Evolutionary conservation across 2,888 invertebrate species (phyloP).

Genomic region (Eilema caniola): DNA sequence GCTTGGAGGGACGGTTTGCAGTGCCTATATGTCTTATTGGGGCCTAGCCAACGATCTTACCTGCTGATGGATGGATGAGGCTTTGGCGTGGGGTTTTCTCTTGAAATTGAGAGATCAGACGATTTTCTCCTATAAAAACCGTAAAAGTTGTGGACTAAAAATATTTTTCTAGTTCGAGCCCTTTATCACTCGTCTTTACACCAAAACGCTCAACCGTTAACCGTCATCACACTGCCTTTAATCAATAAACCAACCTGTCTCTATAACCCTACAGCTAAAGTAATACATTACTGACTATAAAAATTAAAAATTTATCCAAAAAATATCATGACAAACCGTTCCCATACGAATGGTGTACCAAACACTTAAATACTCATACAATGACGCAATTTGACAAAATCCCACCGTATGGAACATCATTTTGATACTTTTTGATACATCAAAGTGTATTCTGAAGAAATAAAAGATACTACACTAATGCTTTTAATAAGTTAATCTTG

Average conservation of each 20-base stretch:
- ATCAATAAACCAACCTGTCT: conserved; percentile 2
- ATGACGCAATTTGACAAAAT: conserved; percentile 42
- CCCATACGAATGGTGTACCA: conserved; percentile 37
- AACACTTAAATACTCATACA: conserved; percentile 29
- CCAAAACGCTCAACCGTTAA: background rate
- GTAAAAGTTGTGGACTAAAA: too few species aligned
- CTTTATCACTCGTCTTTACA: background rate
- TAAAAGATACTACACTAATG: conserved; percentile 54
- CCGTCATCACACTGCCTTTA: background rate
- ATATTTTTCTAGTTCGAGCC: background rate
- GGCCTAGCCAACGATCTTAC: too few species aligned
- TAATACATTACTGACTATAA: conserved; percentile 2
- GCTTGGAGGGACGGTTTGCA: too few species aligned
- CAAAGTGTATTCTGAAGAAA: conserved; percentile 41
- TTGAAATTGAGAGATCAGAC: background rate
- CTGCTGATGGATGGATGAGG: too few species aligned
- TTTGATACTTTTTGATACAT: conserved; percentile 42
- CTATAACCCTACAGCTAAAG: background rate
- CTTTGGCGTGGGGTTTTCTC: background rate
- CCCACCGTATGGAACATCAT: conserved; percentile 30
- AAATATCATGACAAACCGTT: conserved; percentile 14
- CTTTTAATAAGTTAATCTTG: conserved; percentile 78
- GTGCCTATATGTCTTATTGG: too few species aligned
- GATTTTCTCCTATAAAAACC: background rate
- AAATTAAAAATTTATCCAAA: conserved; percentile 2